Base-by-base conservation (phyloP, 2,888 invertebrate genomes). In the Amiota mariae region DNA sequence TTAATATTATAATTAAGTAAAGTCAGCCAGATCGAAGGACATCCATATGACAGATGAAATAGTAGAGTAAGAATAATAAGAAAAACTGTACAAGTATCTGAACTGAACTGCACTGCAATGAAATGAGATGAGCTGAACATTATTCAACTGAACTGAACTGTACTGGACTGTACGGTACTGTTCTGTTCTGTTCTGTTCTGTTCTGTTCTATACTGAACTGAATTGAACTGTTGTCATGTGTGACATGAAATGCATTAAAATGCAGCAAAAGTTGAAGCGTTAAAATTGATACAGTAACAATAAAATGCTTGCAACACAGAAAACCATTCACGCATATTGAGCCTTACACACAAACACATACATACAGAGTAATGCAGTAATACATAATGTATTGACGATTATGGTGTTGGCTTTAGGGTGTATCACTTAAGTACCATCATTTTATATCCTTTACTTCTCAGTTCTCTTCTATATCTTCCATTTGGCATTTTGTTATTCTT, bases 1-100 rank as follows among this genome's bases (percentile, higher is more conserved):
- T 79, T 79, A 81, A 79, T 78, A 77, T 78, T 74, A 76, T 77
- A 75, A 77, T 81, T 76, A 80, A 77, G 15, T 20, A 36, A 68
- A 46, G 36, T 15, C 20, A 46, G 49, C 51, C 24, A n/a, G 24
- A 49, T 12, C 20, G 24, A 64, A 64, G 49, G 49, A 10, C 67
- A 68, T 49, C 47, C 9, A 13, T 13, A 24, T 51, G 8, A 36
- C 36, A 36, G 36, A 36, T 36, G 36, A 36, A 36, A 36, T 36
- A 6, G 36, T 36, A 36, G 36, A 36, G 36, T 36, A 36, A 36
- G 36, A 36, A 36, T 36, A 36, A 36, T 6, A 36, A 36, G 36
- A 36, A 24, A 24, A 24, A 24, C 1, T 24, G 1, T 24, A 36
- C 36, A 0, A 36, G 36, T 36, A 36, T 36, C 36, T 36, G 36